Evolutionary conservation across 2,113 vertebrate genomes (phyloP).

Genomic region (Castor canadensis): DNA sequence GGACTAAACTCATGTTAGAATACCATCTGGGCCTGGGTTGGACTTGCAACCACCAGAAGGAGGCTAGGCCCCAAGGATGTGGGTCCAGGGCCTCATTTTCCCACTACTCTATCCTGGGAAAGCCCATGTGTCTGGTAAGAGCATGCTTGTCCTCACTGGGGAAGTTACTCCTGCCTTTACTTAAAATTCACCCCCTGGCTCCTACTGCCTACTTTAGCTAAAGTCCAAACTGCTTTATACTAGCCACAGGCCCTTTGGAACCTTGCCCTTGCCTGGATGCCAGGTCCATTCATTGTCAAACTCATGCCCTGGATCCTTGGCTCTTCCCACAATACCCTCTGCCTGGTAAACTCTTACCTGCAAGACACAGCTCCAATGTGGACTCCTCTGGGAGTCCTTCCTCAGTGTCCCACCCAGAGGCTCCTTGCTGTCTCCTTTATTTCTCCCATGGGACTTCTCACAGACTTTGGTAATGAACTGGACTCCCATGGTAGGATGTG

Average conservation of each 20-base stretch:
- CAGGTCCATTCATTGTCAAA: neutral
- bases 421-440: accelerated
- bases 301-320: accelerated
- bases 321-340: neutral
- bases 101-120: neutral
- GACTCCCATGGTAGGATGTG: neutral
- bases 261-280: no score
- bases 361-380: neutral
- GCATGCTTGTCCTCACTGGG: neutral
- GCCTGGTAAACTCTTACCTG: neutral
- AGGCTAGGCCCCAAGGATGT: neutral
- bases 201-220: neutral
- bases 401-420: neutral
- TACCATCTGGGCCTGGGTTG: accelerated
- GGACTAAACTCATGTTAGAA: neutral
- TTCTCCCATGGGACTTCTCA: neutral
- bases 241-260: accelerated
- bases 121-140: neutral
- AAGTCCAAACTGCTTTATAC: neutral
- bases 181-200: neutral
- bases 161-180: neutral
- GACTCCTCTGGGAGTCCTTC: neutral
- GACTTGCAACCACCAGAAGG: neutral
- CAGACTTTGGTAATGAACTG: neutral
- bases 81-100: neutral